Evolutionary conservation across 2,113 vertebrate species (phyloP), one percentile per base, ranked within the genome.

Genomic region (Typhlomys cinereus): DNA sequence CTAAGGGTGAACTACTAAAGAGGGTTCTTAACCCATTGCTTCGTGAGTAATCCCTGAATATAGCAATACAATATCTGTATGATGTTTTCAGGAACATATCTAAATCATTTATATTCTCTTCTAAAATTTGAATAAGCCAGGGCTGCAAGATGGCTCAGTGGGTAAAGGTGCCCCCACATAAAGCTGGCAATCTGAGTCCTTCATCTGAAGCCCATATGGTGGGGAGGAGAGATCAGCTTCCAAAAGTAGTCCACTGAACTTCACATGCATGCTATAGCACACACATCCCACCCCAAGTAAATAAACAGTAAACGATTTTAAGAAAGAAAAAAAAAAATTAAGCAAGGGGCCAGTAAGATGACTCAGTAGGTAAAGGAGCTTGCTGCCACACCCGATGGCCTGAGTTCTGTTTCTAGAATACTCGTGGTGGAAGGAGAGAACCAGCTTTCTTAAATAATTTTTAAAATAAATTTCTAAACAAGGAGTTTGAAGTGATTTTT

Each of bases 11-110:
- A 1, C 98, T 99, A 70, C 96, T 99, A 95, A 99, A 99, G 97
- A 98, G 98, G 93, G 97, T 99, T 81, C 98, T 99, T 44, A 99
- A 99, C 95, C 99, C 99, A 0, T 98, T 99, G 89, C 98, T 99
- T 48, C 97, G 99, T 99, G 95, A 99, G 99, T 99, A 81, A 39
- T 5, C 27, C n/a, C 6, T 39, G 11, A 7, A 7, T 57, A 36
- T 27, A 71, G 15, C 57, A 92, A 31, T 80, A 39, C 71, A 50
- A n/a, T 95, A 20, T 92, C 87, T 81, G 48, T 34, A 92, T 71
- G 83, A 74, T 82, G 5, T 15, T 91, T 92, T 85, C 17, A 93
- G 29, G 17, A 87, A 57, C 85, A 50, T 85, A 54, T 84, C 79
- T 71, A 87, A 87, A 70, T 69, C 29, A 48, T 74, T 84, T 62